These are phyloP conservation scores for Drosophila sproati DNA, from an alignment of 1,140 invertebrate species.

Conservation along the genomic window DNA sequence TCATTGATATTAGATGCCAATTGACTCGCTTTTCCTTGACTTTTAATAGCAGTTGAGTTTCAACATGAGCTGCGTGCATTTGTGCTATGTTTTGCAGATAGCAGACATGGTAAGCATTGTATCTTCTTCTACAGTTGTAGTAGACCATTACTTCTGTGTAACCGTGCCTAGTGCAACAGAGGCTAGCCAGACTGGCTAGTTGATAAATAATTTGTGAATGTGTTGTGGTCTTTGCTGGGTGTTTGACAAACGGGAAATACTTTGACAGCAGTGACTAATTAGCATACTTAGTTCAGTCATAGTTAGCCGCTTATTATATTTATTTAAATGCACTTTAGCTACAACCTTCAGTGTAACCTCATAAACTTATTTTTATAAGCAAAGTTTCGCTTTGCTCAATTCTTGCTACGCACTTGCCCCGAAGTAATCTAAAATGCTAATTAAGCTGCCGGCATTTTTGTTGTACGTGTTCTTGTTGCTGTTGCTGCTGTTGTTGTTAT, in stretches of 20 bases:
- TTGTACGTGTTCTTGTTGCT: constrained; percentile 34
- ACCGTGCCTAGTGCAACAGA: not conserved
- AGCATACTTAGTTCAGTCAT: constrained; percentile 47
- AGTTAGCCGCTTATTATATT: constrained; percentile 47
- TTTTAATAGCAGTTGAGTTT: constrained; percentile 81
- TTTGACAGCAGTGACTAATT: constrained; percentile 56
- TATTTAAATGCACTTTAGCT: constrained; percentile 47
- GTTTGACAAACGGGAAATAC: constrained; percentile 62
- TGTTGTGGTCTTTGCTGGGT: constrained; percentile 45
- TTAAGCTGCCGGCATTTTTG: constrained; percentile 79
- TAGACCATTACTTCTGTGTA: not conserved
- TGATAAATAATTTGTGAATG: constrained; percentile 67
- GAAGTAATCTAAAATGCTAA: constrained; percentile 80
- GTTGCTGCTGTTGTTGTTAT: constrained; percentile 39
- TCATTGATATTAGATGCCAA: constrained; percentile 35
- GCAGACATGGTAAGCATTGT: constrained; percentile 47
- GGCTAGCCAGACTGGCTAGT: constrained; percentile 47
- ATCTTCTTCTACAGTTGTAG: not conserved
- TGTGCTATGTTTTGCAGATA: constrained; percentile 79
- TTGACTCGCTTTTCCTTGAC: constrained; percentile 59
- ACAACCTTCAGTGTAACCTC: constrained; percentile 44
- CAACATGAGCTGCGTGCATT: constrained; percentile 77
- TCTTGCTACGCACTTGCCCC: constrained; percentile 68
- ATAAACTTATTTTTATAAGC: constrained; percentile 27
- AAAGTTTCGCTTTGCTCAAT: constrained; percentile 41